Conservation (phyloP, 1,140 invertebrate genomes). For the Eriosoma lanigerum region DNA sequence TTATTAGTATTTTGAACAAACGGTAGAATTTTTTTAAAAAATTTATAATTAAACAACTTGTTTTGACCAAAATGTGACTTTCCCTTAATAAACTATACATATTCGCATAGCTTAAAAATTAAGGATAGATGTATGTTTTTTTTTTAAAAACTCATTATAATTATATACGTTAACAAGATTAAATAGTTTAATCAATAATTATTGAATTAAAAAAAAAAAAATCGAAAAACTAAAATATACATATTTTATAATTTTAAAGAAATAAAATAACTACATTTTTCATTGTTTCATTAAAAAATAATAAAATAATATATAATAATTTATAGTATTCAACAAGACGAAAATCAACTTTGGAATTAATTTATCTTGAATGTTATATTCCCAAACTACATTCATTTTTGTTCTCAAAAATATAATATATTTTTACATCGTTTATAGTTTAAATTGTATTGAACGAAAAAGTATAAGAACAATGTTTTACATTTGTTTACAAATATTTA, state of each 20-base stretch:
- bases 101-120: too few relatives aligned
- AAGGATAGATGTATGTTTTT: not conserved
- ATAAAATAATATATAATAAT: not conserved
- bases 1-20: too few relatives aligned
- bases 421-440: too few relatives aligned
- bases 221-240: not conserved
- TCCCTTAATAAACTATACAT: too few relatives aligned
- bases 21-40: too few relatives aligned
- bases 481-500: too few relatives aligned
- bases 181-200: not conserved
- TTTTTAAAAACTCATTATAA: conserved; percentile 7
- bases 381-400: too few relatives aligned
- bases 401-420: too few relatives aligned
- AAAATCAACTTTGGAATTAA: not conserved
- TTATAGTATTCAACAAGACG: not conserved
- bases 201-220: not conserved
- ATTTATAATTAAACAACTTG: too few relatives aligned
- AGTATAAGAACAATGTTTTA: too few relatives aligned
- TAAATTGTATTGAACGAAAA: not conserved
- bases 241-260: not conserved
- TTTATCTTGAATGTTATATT: too few relatives aligned
- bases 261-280: not conserved
- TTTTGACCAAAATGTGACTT: too few relatives aligned
- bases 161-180: not conserved
- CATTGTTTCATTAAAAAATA: not conserved